Evolutionary conservation across 1,140 invertebrate species (phyloP).

Genomic region (Achatina immaculata): DNA sequence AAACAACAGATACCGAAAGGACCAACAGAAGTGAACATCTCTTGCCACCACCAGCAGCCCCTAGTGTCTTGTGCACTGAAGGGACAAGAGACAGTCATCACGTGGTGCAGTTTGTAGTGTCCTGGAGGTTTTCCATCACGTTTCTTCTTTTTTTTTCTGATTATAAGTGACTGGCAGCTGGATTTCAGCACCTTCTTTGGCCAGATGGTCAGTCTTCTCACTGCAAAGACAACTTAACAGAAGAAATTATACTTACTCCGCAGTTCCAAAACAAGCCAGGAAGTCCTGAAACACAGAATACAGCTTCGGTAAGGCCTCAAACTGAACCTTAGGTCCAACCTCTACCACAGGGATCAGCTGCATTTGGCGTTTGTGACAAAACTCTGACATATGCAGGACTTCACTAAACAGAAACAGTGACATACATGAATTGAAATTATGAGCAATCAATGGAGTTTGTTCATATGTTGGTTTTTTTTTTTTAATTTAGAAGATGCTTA

Average conservation of each 20-base stretch:
- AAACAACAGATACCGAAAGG: too few species aligned
- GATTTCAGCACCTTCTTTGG: too few species aligned
- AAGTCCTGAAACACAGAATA: slow-evolving; percentile 76
- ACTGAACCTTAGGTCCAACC: slow-evolving; percentile 74
- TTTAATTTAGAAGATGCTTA: too few species aligned
- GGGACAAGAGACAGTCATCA: too few species aligned
- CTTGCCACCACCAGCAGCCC: too few species aligned
- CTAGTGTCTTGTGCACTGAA: too few species aligned
- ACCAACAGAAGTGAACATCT: too few species aligned
- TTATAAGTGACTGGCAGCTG: not conserved
- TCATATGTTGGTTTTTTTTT: too few species aligned
- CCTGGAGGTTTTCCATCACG: too few species aligned
- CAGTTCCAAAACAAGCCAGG: slow-evolving; percentile 71
- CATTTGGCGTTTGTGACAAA: slow-evolving; percentile 74
- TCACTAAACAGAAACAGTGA: slow-evolving; percentile 70
- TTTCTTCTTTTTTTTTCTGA: not conserved
- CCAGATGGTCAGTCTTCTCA: too few species aligned
- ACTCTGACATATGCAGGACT: slow-evolving; percentile 77
- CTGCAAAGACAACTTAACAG: not conserved
- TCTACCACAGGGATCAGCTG: slow-evolving; percentile 77
- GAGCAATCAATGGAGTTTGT: too few species aligned
- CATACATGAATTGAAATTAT: not conserved
- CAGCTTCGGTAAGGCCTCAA: slow-evolving; percentile 75
- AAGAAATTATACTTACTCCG: slow-evolving; percentile 73
- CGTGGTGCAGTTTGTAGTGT: too few species aligned